Evolutionary conservation across 2,797 vertebrate genomes (phyloP).

Genomic region (Melanotaenia maccullochi): DNA sequence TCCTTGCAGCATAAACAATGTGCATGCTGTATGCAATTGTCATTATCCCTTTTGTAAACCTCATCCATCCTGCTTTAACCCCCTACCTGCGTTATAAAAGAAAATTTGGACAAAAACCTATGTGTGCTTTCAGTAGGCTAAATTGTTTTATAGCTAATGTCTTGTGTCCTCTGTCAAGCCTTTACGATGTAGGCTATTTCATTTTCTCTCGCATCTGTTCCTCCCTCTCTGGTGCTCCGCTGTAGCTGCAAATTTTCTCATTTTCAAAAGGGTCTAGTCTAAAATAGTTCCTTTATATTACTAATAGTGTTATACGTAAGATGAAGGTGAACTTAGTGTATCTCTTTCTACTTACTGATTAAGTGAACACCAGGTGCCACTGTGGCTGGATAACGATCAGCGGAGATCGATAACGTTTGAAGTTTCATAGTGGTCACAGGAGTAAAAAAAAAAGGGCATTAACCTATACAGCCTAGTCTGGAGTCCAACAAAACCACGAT

Average conservation of each 20-base stretch:
- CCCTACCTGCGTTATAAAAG: neutral
- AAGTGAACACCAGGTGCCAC: slow-evolving; percentile 47
- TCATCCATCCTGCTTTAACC: neutral
- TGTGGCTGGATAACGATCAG: slow-evolving; percentile 50
- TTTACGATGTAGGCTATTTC: neutral
- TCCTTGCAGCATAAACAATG: neutral
- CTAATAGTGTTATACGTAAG: neutral
- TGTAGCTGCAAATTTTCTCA: neutral
- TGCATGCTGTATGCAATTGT: neutral
- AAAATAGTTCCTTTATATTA: neutral
- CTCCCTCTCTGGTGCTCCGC: neutral
- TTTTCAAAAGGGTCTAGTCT: neutral
- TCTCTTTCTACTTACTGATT: slow-evolving; percentile 29
- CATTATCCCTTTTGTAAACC: neutral
- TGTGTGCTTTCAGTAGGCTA: neutral
- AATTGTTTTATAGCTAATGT: neutral
- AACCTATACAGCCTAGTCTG: slow-evolving; percentile 53
- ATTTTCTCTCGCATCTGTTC: neutral
- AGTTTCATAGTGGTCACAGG: slow-evolving; percentile 55
- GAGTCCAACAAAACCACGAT: slow-evolving; percentile 20
- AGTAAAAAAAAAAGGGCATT: slow-evolving; percentile 57
- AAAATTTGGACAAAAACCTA: neutral
- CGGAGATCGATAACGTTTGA: slow-evolving; percentile 55
- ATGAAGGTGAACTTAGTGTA: slow-evolving; percentile 5
- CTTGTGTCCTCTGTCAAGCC: neutral